Conservation (phyloP, 2,888 invertebrate species). For the Rotaria magnacalcarata region DNA sequence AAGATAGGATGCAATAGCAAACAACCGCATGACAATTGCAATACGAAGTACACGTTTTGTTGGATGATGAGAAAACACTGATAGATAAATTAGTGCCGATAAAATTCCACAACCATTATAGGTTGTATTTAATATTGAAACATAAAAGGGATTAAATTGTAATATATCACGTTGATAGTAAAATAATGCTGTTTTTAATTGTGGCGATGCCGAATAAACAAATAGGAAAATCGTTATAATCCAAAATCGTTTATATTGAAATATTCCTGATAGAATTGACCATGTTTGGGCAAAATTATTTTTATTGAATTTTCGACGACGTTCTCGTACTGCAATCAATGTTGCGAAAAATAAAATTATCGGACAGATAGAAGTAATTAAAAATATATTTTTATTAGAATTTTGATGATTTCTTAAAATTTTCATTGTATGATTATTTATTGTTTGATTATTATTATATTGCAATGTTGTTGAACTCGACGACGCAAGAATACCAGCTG, state of each 20-base stretch:
- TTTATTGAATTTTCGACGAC: slow-evolving; percentile 16
- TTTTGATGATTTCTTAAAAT: background rate
- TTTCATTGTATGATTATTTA: background rate
- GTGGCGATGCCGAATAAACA: slow-evolving; percentile 7
- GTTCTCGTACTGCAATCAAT: background rate
- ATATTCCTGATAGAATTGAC: background rate
- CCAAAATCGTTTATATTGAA: slow-evolving; percentile 13
- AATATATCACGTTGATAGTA: slow-evolving; percentile 1
- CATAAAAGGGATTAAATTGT: background rate
- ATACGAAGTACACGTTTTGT: slow-evolving; percentile 20
- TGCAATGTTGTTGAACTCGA: background rate
- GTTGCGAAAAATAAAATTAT: slow-evolving; percentile 4
- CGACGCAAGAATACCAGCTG: slow-evolving; percentile 9
- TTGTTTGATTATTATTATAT: background rate
- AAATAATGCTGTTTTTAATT: slow-evolving; percentile 18
- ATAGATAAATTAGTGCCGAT: background rate
- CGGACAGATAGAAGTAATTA: background rate
- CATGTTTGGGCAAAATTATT: slow-evolving; percentile 25
- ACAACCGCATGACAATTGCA: background rate
- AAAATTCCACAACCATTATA: slow-evolving; percentile 15
- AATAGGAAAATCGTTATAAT: background rate
- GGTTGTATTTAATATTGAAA: slow-evolving; percentile 14
- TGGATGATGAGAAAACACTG: slow-evolving; percentile 10
- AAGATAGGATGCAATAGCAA: slow-evolving; percentile 10
- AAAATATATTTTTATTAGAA: background rate